Percentiles rank a stretch among this genome's conserved stretches.
Evolutionary conservation across 2,888 invertebrate genomes (phyloP).

Genomic region (Parthenolecanium corni): DNA sequence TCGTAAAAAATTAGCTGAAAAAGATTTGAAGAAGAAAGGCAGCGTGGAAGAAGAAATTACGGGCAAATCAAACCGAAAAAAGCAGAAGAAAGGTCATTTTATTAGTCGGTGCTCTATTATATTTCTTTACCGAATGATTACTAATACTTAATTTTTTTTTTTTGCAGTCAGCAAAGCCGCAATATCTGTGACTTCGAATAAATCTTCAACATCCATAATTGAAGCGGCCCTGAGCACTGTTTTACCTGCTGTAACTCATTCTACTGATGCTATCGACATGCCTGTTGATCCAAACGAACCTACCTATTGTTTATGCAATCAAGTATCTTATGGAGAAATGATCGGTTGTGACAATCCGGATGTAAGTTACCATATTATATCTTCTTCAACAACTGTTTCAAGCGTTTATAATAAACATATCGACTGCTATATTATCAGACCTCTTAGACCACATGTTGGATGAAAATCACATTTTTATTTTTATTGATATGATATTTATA

Average conservation of each 20-base stretch:
- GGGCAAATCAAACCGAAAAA: constrained; percentile 43
- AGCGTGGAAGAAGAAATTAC: constrained; percentile 42
- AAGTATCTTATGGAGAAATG: constrained; percentile 94
- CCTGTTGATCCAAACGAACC: constrained; percentile 96
- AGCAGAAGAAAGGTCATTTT: constrained; percentile 46
- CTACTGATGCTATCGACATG: constrained; percentile 83
- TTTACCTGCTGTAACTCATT: constrained; percentile 52
- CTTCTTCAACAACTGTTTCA: not conserved
- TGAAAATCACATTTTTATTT: too few relatives aligned
- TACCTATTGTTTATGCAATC: constrained; percentile 94
- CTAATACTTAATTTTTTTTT: constrained; percentile 3
- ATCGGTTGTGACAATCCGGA: constrained; percentile 91
- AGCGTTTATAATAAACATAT: not conserved
- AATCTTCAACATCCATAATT: constrained; percentile 20
- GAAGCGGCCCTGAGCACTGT: constrained; percentile 24
- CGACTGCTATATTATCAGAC: too few relatives aligned
- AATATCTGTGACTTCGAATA: constrained; percentile 19
- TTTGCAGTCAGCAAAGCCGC: constrained; percentile 4
- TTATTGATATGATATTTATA: too few relatives aligned
- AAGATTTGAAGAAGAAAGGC: constrained; percentile 50
- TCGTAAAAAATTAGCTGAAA: constrained; percentile 57
- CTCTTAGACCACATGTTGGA: too few relatives aligned
- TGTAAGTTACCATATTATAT: constrained; percentile 42
- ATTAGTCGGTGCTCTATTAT: not conserved
- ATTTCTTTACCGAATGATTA: constrained; percentile 32